Evolutionary conservation across 2,888 invertebrate genomes (phyloP), one percentile per base, ranked within the genome.

Genomic region (Reticulitermes lucifugus): DNA sequence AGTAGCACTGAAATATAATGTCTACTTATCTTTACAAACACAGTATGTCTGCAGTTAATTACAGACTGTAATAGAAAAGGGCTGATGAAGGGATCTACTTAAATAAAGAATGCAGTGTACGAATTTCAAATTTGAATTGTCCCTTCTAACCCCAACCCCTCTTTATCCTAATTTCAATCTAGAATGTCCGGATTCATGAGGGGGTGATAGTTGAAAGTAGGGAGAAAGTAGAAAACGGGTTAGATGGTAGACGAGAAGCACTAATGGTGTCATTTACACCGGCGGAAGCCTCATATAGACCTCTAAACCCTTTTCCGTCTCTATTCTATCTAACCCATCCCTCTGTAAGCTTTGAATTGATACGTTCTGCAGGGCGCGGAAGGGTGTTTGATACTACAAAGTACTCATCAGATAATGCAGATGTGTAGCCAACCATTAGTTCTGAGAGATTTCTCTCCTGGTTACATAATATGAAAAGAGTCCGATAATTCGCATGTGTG

Each of bases 251-350:
- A 81, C 12, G 80, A 83, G 83, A 83, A 83, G 83, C 83, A 83
- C 85, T 85, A 85, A 83, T 85, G 83, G 85, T 85, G 43, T 85
- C 83, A 85, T 85, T 85, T 85, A 85, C 85, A 71, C 85, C 82
- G 70, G 70, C 79, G 77, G 77, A 77, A 77, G 77, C 77, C 77
- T 77, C 77, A 77, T 46, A 77, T 10, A 77, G 77, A 46, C 77
- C 77, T 75, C 77, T 46, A 77, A 77, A 77, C 35, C 35, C 43
- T 46, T 46, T 46, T 43, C 51, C 77, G n/a, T 14, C 65, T n/a
- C 65, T 65, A 65, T 51, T 77, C 41, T 73, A 29, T 41, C 51
- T 2, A 77, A 46, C 77, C 46, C 73, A 41, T 7, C 25, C 73
- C 14, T 6, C 29, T 41, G 41, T 7, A 29, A 41, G 29, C 73